A percentile compares a stretch with the other conserved stretches of the same genome.
Evolutionary conservation across 2,113 vertebrate genomes (phyloP).

Genomic region (Pipra filicauda): DNA sequence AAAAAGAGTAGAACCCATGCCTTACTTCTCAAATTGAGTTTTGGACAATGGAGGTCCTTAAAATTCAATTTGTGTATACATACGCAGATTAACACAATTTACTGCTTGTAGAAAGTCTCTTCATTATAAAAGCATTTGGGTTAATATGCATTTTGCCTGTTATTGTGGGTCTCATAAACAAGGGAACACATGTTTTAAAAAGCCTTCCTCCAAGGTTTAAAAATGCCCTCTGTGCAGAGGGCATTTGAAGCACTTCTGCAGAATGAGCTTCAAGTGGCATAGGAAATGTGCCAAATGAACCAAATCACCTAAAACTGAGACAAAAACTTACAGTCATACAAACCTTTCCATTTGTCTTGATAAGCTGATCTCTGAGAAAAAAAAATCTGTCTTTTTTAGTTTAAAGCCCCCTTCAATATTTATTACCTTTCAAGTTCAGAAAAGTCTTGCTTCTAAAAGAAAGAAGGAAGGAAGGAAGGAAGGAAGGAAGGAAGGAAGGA

Average conservation of each 20-base stretch:
- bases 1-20: neutral
- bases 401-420: neutral
- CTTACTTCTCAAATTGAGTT: neutral
- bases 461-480: too few relatives aligned
- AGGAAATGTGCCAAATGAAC: neutral
- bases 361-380: neutral
- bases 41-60: neutral
- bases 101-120: neutral
- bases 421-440: neutral
- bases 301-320: neutral
- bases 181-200: neutral
- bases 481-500: too few relatives aligned
- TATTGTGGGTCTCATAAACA: neutral
- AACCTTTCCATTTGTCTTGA: neutral
- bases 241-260: neutral
- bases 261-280: neutral
- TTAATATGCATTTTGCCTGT: neutral
- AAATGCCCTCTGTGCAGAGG: neutral
- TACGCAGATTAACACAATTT: neutral
- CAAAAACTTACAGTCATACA: neutral
- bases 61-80: neutral
- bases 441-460: neutral
- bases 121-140: neutral
- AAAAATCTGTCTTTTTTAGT: neutral
- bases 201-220: neutral